phyloP scores from a whole-genome alignment of 1,140 invertebrate genomes.

The Himalopsyche phryganea region DNA sequence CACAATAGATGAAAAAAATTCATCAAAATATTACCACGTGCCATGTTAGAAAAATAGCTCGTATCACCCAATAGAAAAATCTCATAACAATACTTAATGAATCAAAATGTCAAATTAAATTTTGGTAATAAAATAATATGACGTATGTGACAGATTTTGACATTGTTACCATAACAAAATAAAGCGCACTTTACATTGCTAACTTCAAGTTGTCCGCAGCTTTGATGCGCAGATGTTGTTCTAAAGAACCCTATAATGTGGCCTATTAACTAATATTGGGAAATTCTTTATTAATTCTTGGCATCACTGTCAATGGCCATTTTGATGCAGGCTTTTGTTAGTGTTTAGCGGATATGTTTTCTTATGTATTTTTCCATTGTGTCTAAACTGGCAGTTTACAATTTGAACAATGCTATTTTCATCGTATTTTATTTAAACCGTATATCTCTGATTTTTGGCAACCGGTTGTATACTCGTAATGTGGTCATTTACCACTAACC shows the following conservation, averaged over 20 bases:
- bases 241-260: constrained; percentile 20
- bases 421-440: background rate
- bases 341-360: constrained; percentile 26
- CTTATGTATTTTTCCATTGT: constrained; percentile 13
- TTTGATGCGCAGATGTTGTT: constrained; percentile 7
- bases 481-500: background rate
- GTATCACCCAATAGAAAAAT: no score
- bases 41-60: no score
- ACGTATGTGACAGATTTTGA: no score
- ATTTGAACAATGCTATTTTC: constrained; percentile 4
- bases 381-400: constrained; percentile 7
- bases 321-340: constrained; percentile 23
- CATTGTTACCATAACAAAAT: no score
- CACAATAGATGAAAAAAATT: no score
- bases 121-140: no score
- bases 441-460: background rate
- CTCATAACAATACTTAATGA: no score
- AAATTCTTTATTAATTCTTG: constrained; percentile 27
- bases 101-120: no score
- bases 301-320: constrained; percentile 28
- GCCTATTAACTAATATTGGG: constrained; percentile 26
- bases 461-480: constrained; percentile 2
- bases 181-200: constrained; percentile 1
- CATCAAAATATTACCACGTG: no score
- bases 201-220: constrained; percentile 8